Percentiles rank a stretch among this genome's conserved stretches.
These are phyloP conservation scores for Sarcophaga bullata DNA, from an alignment of 1,140 invertebrate species.

Conservation along the genomic window DNA sequence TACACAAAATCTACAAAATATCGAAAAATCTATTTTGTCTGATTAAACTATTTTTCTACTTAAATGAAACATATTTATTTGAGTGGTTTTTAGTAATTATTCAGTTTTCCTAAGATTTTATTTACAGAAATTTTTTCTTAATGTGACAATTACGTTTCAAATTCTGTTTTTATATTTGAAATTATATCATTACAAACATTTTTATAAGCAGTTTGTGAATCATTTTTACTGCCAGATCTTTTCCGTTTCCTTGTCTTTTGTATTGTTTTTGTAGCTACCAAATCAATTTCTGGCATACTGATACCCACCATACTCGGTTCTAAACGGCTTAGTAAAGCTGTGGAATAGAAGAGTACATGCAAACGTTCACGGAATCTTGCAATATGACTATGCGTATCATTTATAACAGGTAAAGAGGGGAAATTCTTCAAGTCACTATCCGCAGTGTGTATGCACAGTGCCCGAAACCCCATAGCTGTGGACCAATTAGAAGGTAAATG, in stretches of 20 bases:
- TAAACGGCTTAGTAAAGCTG: constrained; percentile 55
- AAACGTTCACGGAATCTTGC: constrained; percentile 53
- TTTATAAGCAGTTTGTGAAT: neutral
- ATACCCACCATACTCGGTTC: constrained; percentile 38
- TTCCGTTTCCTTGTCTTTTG: neutral
- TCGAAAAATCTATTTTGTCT: too few relatives aligned
- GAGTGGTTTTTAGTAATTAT: too few relatives aligned
- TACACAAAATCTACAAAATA: too few relatives aligned
- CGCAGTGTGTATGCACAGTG: constrained; percentile 56
- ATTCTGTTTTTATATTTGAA: neutral
- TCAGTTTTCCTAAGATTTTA: too few relatives aligned
- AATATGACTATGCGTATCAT: constrained; percentile 43
- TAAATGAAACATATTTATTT: too few relatives aligned
- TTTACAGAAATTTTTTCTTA: too few relatives aligned
- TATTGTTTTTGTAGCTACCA: neutral
- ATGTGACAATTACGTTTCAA: neutral
- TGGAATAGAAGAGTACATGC: constrained; percentile 53
- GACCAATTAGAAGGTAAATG: constrained; percentile 55
- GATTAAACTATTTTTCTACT: too few relatives aligned
- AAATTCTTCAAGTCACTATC: constrained; percentile 8
- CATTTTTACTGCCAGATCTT: neutral
- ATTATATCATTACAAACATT: neutral
- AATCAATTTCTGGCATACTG: neutral
- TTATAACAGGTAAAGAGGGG: neutral
- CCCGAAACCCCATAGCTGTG: constrained; percentile 58